Evolutionary conservation across 2,888 invertebrate species (phyloP), one percentile per base, ranked within the genome.

Genomic region (Steinernema scapterisci): DNA sequence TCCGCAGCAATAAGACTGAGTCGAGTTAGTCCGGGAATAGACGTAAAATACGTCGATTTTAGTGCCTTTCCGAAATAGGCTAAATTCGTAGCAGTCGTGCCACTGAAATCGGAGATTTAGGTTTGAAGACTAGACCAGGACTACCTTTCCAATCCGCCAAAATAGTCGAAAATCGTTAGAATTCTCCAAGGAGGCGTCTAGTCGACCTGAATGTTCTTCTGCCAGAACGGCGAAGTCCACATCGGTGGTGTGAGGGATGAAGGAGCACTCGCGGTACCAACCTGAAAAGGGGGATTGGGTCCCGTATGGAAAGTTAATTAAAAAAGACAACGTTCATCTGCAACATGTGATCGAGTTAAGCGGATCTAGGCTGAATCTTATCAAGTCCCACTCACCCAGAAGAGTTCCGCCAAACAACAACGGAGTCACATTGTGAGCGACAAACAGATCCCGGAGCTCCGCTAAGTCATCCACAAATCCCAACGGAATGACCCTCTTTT

Each of bases 341-440:
- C n/a, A n/a, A n/a, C n/a, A n/a, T n/a, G n/a, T n/a, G n/a, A n/a
- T n/a, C n/a, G n/a, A n/a, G n/a, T n/a, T n/a, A 44, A 16, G 45
- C 7, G 16, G 45, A 44, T 7, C 45, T 44, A 44, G 9, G 45
- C 9, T 44, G 16, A 16, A 44, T 44, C 7, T 11, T 11, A 7
- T 16, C 16, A 44, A 44, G 16, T 16, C 9, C 45, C 45, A 44
- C 54, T 54, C 25, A 54, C 54, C 54, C 23, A 54, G 54, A 6
- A 54, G 54, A 54, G 23, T 54, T 54, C 54, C 54, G 11, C n/a
- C 54, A 16, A 54, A 54, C 23, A 54, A 7, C 19, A 54, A 19
- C 54, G 54, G 54, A 7, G 54, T 54, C 6, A 54, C 21, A 6
- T 27, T 5, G n/a, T 25, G 25, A 5, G 6, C 54, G 6, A 23